Conservation (phyloP, 2,888 invertebrate species). For the Drosophila hamatofila region DNA sequence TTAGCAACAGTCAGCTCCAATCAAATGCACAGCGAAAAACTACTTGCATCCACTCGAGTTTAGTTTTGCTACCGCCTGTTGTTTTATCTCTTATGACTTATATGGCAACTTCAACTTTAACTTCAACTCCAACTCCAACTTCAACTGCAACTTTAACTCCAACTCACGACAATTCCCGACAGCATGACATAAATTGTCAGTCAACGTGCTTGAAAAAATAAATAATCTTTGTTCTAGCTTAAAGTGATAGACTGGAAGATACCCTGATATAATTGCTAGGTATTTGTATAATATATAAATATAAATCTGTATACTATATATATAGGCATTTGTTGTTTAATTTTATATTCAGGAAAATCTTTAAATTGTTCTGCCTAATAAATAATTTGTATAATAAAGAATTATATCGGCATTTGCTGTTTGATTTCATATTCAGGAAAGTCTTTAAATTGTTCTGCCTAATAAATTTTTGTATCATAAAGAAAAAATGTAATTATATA, state of each 20-base stretch:
- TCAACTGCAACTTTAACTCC: not conserved
- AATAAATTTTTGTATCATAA: too few relatives aligned
- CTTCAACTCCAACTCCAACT: not conserved
- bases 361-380: too few relatives aligned
- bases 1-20: not conserved
- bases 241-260: not conserved
- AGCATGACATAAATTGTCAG: conserved; percentile 53
- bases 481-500: too few relatives aligned
- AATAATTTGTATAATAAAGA: too few relatives aligned
- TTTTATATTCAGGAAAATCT: too few relatives aligned
- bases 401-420: too few relatives aligned
- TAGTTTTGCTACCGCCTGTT: not conserved
- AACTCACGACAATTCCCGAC: conserved; percentile 17
- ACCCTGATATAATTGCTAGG: not conserved
- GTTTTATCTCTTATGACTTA: conserved; percentile 21
- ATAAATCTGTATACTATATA: too few relatives aligned
- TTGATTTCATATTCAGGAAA: too few relatives aligned
- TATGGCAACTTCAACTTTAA: conserved; percentile 14
- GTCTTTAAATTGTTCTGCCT: too few relatives aligned
- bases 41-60: not conserved
- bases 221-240: not conserved
- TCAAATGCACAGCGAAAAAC: conserved; percentile 20
- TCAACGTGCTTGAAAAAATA: conserved; percentile 33
- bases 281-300: too few relatives aligned
- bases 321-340: too few relatives aligned